Percentiles rank a stretch among this genome's conserved stretches.
Evolutionary conservation across 2,113 vertebrate species (phyloP).

Genomic region (Thalassoma bifasciatum): DNA sequence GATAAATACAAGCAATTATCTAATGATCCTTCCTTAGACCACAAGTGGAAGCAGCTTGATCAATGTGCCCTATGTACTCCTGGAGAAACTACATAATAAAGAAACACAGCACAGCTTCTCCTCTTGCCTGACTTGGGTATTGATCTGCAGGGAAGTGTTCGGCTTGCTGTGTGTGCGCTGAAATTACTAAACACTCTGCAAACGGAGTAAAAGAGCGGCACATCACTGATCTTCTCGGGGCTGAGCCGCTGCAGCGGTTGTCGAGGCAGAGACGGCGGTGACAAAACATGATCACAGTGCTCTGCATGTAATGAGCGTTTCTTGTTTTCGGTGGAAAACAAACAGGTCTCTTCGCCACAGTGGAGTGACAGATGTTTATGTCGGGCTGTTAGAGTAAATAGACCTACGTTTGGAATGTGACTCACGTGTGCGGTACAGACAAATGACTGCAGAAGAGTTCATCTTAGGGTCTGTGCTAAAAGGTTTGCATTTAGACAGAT

Average conservation of each 20-base stretch:
- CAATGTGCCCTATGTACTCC: slow-evolving; percentile 44
- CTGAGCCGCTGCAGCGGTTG: slow-evolving; percentile 28
- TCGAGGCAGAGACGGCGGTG: slow-evolving; percentile 24
- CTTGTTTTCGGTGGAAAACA: slow-evolving; percentile 43
- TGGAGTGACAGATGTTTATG: background rate
- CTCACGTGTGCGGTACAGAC: slow-evolving; percentile 4
- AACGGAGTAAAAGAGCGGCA: slow-evolving; percentile 28
- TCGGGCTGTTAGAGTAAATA: slow-evolving; percentile 12
- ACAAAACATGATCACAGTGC: slow-evolving; percentile 42
- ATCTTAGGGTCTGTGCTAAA: background rate
- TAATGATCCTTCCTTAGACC: slow-evolving; percentile 63
- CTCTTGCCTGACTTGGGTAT: slow-evolving; percentile 51
- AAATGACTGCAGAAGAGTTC: background rate
- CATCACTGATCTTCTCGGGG: slow-evolving; percentile 28
- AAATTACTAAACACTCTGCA: slow-evolving; percentile 39
- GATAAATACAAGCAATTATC: slow-evolving; percentile 67
- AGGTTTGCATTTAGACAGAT: background rate
- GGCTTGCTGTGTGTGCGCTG: slow-evolving; percentile 25
- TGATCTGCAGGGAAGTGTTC: slow-evolving; percentile 44
- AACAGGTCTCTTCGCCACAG: background rate
- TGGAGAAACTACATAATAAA: slow-evolving; percentile 55
- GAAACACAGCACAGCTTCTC: slow-evolving; percentile 43
- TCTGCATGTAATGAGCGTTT: slow-evolving; percentile 40
- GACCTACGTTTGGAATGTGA: slow-evolving; percentile 9
- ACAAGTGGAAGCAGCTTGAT: slow-evolving; percentile 53